A percentile compares a stretch with the other conserved stretches of the same genome.
Conservation (phyloP, 2,888 invertebrate genomes). For the Barypeithes pellucidus region DNA sequence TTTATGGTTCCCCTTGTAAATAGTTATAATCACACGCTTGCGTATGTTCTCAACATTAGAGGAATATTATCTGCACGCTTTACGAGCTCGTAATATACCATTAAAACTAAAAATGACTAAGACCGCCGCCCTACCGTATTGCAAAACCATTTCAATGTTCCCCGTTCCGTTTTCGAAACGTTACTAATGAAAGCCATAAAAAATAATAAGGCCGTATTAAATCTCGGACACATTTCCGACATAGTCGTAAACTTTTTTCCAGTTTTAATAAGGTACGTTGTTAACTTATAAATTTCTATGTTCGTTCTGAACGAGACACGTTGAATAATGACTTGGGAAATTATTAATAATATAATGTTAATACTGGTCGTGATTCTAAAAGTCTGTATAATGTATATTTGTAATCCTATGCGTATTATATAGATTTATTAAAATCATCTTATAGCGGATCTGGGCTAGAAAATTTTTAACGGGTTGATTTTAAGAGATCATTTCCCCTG, state of each 20-base stretch:
- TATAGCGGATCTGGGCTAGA: no score
- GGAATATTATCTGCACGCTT: neutral
- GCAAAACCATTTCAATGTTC: neutral
- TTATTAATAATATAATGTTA: neutral
- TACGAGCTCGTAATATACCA: neutral
- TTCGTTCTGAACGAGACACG: neutral
- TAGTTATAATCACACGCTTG: no score
- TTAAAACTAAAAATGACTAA: neutral
- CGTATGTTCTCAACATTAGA: no score
- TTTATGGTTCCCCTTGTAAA: no score
- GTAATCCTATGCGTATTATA: no score
- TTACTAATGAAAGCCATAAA: slow-evolving; percentile 8
- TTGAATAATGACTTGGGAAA: neutral
- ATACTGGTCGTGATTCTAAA: neutral
- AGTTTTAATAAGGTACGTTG: slow-evolving; percentile 11
- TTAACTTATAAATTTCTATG: slow-evolving; percentile 11
- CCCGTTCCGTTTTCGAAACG: neutral
- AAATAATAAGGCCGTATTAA: slow-evolving; percentile 9
- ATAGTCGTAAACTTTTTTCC: neutral
- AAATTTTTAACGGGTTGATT: no score
- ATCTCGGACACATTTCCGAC: slow-evolving; percentile 17
- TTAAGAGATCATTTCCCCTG: no score
- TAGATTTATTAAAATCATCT: no score
- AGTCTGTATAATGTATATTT: no score
- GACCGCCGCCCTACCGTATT: slow-evolving; percentile 4